Conservation (phyloP, 2,888 invertebrate species). For the Chymomyza caudatula region DNA sequence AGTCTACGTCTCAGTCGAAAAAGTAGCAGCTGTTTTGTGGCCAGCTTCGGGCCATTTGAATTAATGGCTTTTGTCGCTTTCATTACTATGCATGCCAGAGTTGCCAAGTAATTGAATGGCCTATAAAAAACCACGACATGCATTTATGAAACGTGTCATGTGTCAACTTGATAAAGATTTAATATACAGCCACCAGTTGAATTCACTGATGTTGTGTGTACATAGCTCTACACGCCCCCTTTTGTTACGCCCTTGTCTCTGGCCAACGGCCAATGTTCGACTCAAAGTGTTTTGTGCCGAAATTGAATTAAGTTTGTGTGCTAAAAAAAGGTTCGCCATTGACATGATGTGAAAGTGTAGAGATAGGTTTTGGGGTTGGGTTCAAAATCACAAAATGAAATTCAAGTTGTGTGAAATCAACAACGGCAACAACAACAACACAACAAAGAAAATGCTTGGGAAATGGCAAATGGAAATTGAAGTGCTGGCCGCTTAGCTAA, state of each 20-base stretch:
- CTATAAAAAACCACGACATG: not conserved
- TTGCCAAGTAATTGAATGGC: not conserved
- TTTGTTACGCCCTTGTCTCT: not conserved
- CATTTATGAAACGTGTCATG: not conserved
- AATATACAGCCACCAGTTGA: not conserved
- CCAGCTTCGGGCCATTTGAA: not conserved
- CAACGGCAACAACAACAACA: slow-evolving; percentile 24
- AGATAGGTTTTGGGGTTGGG: slow-evolving; percentile 20
- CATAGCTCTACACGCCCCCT: not conserved
- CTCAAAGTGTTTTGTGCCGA: slow-evolving; percentile 26
- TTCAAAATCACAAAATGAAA: slow-evolving; percentile 39
- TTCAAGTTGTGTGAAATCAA: slow-evolving; percentile 42
- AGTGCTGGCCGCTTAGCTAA: not conserved
- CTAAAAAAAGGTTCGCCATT: slow-evolving; percentile 31
- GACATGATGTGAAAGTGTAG: slow-evolving; percentile 30
- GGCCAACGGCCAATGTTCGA: not conserved
- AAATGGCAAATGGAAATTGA: not conserved
- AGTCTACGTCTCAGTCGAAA: not conserved
- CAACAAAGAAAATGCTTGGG: not conserved
- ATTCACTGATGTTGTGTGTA: too few species aligned
- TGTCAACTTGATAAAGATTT: not conserved
- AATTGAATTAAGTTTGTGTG: slow-evolving; percentile 51
- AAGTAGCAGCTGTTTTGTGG: not conserved
- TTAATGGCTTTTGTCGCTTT: not conserved
- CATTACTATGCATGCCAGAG: not conserved